Conservation (phyloP, 2,113 vertebrate species). For the Bujurquina vittata region DNA sequence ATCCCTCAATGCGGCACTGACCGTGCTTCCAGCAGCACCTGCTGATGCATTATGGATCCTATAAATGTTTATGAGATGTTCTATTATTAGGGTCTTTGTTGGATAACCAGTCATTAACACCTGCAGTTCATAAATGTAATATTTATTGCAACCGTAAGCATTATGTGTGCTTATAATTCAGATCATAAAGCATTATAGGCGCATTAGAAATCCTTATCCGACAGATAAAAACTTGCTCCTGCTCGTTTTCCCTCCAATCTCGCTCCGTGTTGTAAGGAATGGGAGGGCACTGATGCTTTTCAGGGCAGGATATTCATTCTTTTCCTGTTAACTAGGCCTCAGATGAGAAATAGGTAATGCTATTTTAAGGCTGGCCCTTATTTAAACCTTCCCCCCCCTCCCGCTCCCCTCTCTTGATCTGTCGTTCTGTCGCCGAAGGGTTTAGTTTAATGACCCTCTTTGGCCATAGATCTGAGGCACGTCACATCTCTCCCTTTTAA, state of each 20-base stretch:
- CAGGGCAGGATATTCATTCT: slow-evolving; percentile 63
- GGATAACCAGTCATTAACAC: slow-evolving; percentile 10
- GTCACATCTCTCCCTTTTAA: slow-evolving; percentile 60
- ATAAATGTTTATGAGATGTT: slow-evolving; percentile 29
- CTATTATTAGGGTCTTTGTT: slow-evolving; percentile 8
- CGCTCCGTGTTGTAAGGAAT: neutral
- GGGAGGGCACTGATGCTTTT: slow-evolving; percentile 36
- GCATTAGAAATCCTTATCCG: neutral
- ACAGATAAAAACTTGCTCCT: neutral
- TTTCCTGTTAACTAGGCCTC: slow-evolving; percentile 72
- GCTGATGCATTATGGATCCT: slow-evolving; percentile 19
- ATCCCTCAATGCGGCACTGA: neutral
- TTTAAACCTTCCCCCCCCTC: slow-evolving; percentile 59
- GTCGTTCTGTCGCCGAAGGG: slow-evolving; percentile 68
- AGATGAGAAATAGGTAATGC: slow-evolving; percentile 77
- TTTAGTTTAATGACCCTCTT: slow-evolving; percentile 77
- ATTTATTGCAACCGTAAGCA: neutral
- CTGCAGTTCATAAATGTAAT: neutral
- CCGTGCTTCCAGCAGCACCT: neutral
- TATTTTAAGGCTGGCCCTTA: slow-evolving; percentile 77
- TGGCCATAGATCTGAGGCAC: slow-evolving; percentile 64
- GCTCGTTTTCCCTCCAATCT: neutral
- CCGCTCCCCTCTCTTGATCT: slow-evolving; percentile 40
- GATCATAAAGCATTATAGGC: slow-evolving; percentile 29
- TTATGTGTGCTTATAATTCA: neutral